Conservation (phyloP, 1,140 invertebrate species). For the Homarus americanus region DNA sequence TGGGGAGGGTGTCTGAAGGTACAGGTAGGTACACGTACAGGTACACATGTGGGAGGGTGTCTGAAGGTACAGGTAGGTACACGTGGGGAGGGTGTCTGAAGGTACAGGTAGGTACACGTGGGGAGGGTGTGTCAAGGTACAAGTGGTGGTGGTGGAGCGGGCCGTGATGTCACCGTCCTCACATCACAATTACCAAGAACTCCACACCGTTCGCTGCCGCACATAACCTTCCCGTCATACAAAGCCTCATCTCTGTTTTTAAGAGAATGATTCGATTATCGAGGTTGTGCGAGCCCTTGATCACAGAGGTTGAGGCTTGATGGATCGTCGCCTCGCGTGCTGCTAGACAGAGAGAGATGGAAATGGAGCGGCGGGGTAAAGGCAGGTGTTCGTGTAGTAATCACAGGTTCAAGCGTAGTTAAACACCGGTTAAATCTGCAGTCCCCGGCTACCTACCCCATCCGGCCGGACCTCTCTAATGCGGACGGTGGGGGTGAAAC, state of each 20-base stretch:
- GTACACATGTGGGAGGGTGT: too few relatives aligned
- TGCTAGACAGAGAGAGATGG: conserved; percentile 46
- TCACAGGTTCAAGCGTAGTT: conserved; percentile 61
- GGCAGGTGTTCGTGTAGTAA: conserved; percentile 53
- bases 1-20: too few relatives aligned
- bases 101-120: too few relatives aligned
- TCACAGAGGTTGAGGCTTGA: conserved; percentile 49
- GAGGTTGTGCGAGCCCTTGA: conserved; percentile 45
- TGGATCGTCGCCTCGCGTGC: conserved; percentile 49
- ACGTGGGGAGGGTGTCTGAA: too few relatives aligned
- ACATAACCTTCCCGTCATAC: neutral
- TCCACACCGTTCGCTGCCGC: neutral
- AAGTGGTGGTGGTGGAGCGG: too few relatives aligned
- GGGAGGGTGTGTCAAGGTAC: too few relatives aligned
- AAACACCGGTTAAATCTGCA: conserved; percentile 44
- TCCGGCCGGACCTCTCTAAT: conserved; percentile 21
- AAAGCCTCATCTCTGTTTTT: conserved; percentile 26
- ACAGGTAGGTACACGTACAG: too few relatives aligned
- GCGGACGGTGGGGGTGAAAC: neutral
- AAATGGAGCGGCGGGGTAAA: conserved; percentile 45
- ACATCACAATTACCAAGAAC: too few relatives aligned
- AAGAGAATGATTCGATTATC: conserved; percentile 34
- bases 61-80: too few relatives aligned
- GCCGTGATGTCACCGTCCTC: too few relatives aligned
- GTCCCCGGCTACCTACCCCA: conserved; percentile 50